phyloP scores from a whole-genome alignment of 1,140 invertebrate genomes.

The Drosophila watanabei region DNA sequence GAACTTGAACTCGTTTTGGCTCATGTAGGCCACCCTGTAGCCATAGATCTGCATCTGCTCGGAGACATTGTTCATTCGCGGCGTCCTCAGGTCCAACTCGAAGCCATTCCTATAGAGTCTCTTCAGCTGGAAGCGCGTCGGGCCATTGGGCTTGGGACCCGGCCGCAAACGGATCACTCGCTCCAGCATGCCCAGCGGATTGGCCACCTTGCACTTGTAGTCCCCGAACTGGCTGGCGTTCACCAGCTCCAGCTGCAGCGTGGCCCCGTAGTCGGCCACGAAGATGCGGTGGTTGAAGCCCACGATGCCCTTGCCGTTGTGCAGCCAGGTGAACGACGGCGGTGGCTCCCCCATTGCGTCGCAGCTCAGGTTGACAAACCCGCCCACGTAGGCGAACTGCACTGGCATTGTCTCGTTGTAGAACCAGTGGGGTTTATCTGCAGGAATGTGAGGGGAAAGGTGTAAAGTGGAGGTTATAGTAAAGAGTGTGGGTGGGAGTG shows the following conservation, averaged over 20 bases:
- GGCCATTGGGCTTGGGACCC: conserved; percentile 86
- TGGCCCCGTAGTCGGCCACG: conserved; percentile 85
- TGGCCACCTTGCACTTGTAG: conserved; percentile 87
- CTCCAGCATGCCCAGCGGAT: conserved; percentile 86
- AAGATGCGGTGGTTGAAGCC: conserved; percentile 84
- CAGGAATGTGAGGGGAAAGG: background rate
- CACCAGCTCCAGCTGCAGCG: conserved; percentile 86
- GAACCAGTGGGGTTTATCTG: conserved; percentile 80
- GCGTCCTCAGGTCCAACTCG: conserved; percentile 83
- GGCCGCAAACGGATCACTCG: conserved; percentile 86
- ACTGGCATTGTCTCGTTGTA: conserved; percentile 77
- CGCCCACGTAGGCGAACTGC: conserved; percentile 86
- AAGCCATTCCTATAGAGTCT: conserved; percentile 80
- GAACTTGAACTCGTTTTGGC: conserved; percentile 73
- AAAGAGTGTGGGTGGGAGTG: no score
- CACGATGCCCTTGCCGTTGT: conserved; percentile 78
- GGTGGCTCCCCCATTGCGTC: conserved; percentile 87
- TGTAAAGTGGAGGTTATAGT: conserved; percentile 1
- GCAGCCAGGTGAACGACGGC: conserved; percentile 87
- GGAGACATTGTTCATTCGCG: conserved; percentile 60
- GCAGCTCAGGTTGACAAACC: conserved; percentile 87
- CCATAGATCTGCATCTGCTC: conserved; percentile 83
- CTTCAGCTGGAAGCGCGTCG: conserved; percentile 79
- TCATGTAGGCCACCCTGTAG: conserved; percentile 81
- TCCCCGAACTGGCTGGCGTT: conserved; percentile 86